Conservation (phyloP, 2,113 vertebrate genomes). For the Mugil cephalus region DNA sequence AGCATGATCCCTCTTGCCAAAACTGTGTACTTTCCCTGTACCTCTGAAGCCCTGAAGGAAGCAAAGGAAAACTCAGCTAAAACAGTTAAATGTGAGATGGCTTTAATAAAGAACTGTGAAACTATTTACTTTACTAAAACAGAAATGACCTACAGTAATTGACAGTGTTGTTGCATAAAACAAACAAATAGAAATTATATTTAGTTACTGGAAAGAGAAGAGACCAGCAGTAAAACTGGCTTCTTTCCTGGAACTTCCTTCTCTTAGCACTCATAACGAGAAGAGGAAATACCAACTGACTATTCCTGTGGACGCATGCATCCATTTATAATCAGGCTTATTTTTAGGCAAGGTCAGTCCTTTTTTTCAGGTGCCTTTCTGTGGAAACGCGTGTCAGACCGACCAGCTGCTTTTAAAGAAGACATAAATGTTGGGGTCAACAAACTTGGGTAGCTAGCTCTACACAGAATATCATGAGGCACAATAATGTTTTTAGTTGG, state of each 20-base stretch:
- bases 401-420: slow-evolving; percentile 5
- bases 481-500: not conserved
- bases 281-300: slow-evolving; percentile 46
- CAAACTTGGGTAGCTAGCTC: not conserved
- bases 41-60: slow-evolving; percentile 84
- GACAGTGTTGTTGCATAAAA: too few relatives aligned
- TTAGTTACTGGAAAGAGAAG: not conserved
- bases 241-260: slow-evolving; percentile 21
- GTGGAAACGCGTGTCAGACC: slow-evolving; percentile 5
- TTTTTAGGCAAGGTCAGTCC: slow-evolving; percentile 28
- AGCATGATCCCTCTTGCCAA: slow-evolving; percentile 96
- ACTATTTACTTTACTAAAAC: not conserved
- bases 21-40: slow-evolving; percentile 92
- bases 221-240: not conserved
- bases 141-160: not conserved
- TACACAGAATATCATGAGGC: not conserved
- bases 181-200: too few relatives aligned
- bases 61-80: slow-evolving; percentile 38
- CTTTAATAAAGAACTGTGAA: slow-evolving; percentile 17
- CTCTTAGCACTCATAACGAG: slow-evolving; percentile 20
- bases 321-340: slow-evolving; percentile 38
- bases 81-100: slow-evolving; percentile 4
- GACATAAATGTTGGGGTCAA: slow-evolving; percentile 12
- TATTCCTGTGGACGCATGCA: slow-evolving; percentile 4
- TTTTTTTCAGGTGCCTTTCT: slow-evolving; percentile 8